phyloP scores from a whole-genome alignment of 2,888 invertebrate species.

The Aspidiotus destructor region DNA sequence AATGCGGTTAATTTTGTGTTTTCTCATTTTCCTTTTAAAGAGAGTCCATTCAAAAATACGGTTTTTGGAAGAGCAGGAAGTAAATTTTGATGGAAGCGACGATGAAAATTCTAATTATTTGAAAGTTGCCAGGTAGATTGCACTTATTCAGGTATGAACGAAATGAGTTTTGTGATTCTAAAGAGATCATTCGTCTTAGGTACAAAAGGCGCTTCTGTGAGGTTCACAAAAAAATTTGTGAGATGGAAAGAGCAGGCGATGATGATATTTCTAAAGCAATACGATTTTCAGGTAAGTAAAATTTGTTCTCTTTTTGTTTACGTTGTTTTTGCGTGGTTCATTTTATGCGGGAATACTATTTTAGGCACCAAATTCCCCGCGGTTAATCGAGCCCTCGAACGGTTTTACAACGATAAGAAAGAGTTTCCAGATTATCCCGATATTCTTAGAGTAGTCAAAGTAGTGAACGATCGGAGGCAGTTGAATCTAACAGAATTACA shows the following conservation, averaged over 20 bases:
- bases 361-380: conserved; percentile 50
- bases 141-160: not conserved
- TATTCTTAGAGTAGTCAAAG: conserved; percentile 41
- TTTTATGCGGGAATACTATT: conserved; percentile 30
- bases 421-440: conserved; percentile 46
- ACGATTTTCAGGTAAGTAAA: conserved; percentile 10
- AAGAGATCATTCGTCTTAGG: not conserved
- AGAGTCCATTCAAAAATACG: not conserved
- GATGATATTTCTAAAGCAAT: not conserved
- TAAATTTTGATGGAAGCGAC: not conserved
- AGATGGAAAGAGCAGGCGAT: conserved; percentile 7
- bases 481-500: conserved; percentile 38
- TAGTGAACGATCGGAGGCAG: conserved; percentile 40
- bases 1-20: no score
- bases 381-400: conserved; percentile 42
- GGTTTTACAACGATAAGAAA: conserved; percentile 42
- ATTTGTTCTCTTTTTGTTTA: not conserved
- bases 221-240: conserved; percentile 17
- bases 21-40: not conserved
- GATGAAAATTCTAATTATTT: not conserved
- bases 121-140: not conserved
- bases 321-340: not conserved
- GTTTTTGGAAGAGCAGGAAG: not conserved
- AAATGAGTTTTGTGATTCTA: not conserved
- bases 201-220: conserved; percentile 20